Conservation (phyloP, 2,888 invertebrate genomes). For the Blastobasis lacticolella region DNA sequence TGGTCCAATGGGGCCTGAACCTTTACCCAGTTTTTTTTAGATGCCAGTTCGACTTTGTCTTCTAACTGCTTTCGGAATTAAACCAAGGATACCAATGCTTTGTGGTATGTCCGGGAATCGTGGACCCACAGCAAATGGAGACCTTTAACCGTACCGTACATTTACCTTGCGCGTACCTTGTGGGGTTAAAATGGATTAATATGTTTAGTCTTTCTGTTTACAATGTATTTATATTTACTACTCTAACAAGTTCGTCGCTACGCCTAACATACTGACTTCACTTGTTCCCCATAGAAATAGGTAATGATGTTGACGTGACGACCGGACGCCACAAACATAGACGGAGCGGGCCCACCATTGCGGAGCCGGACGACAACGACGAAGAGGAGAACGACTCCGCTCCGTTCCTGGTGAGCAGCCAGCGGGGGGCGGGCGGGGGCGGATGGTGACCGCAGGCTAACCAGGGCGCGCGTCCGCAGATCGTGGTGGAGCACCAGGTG, state of each 20-base stretch:
- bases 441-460: slow-evolving; percentile 17
- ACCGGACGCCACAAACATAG: neutral
- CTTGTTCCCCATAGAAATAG: neutral
- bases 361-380: slow-evolving; percentile 15
- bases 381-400: slow-evolving; percentile 36
- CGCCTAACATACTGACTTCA: neutral
- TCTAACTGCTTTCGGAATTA: too few relatives aligned
- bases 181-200: neutral
- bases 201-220: neutral
- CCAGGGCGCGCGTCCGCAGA: slow-evolving; percentile 33
- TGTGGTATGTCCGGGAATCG: too few relatives aligned
- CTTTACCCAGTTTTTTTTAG: too few relatives aligned
- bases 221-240: neutral
- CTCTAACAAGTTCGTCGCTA: neutral
- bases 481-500: slow-evolving; percentile 19
- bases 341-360: slow-evolving; percentile 6
- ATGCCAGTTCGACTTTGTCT: too few relatives aligned
- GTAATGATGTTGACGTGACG: neutral
- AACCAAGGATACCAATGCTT: too few relatives aligned
- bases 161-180: neutral
- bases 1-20: too few relatives aligned
- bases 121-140: neutral
- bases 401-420: slow-evolving; percentile 37
- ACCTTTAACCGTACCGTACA: too few relatives aligned
- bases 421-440: slow-evolving; percentile 16